These are phyloP conservation scores for Pandemis heparana DNA, from an alignment of 2,888 invertebrate species.

Conservation along the genomic window DNA sequence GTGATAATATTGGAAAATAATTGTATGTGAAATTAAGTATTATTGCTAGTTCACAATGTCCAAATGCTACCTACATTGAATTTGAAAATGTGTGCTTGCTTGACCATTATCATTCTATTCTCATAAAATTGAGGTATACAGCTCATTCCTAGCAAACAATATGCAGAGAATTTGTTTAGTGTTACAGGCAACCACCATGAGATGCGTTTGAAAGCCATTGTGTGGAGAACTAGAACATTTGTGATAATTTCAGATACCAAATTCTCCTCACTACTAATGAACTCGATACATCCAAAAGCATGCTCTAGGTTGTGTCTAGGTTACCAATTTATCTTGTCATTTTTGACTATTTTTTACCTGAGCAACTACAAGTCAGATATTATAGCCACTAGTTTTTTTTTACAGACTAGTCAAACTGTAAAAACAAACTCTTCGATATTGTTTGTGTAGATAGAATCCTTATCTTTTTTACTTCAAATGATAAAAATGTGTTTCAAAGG, in stretches of 20 bases:
- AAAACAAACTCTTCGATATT: neutral
- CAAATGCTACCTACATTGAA: neutral
- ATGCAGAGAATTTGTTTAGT: neutral
- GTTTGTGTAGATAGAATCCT: neutral
- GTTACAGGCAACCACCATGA: neutral
- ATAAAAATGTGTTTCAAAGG: neutral
- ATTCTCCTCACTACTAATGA: neutral
- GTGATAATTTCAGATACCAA: neutral
- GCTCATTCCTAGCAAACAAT: neutral
- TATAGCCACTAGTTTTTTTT: neutral
- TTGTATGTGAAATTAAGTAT: neutral
- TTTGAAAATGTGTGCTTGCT: neutral
- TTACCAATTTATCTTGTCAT: neutral
- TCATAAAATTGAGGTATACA: neutral
- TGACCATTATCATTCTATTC: neutral
- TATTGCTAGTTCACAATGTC: neutral
- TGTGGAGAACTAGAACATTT: neutral
- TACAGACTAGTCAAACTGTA: neutral
- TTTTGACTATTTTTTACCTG: neutral
- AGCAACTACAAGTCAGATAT: neutral
- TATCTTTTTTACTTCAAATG: neutral
- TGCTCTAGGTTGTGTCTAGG: neutral
- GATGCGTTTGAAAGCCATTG: neutral
- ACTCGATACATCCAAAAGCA: neutral
- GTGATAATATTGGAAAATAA: neutral